Evolutionary conservation across 2,113 vertebrate species (phyloP), one percentile per base, ranked within the genome.

Genomic region (Noctilio leporinus): DNA sequence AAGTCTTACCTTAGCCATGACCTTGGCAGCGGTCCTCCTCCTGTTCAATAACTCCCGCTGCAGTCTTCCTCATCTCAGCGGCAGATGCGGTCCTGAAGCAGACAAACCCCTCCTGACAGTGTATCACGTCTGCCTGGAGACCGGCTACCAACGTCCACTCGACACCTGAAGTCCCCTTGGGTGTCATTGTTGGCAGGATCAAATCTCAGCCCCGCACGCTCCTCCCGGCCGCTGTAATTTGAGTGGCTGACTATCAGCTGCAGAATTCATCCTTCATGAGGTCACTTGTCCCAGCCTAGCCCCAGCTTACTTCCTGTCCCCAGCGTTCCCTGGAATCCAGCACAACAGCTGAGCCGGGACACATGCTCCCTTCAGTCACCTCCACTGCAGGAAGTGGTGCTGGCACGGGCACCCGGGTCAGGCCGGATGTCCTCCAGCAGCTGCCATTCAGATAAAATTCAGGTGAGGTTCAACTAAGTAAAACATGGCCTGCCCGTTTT

Each of bases 111-210:
- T 78, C n/a, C 53, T 65, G 70, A 38, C n/a, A 28, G 26, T 10
- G 51, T 45, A 33, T 55, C 28, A 15, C 53, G 72, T 84, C 87
- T 80, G 57, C 87, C 49, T 51, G 35, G 51, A 72, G 84, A 86
- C 40, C 38, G 75, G 26, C 67, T 62, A 94, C 84, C 81, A 55
- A 47, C 65, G 92, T 94, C 73, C 51, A 53, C 90, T 81, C 62
- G 67, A 93, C 82, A 94, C 80, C 85, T 69, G 84, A 65, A 94
- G 72, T 92, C 62, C 67, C 62, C 92, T 92, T 90, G 95, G 57
- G 94, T 96, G 80, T 93, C 94, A 92, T 85, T 95, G 89, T 78
- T 90, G 76, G 87, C 81, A 69, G 81, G 92, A 95, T 97, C 95
- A 95, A 88, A 82, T 97, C 95, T 95, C 95, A 47, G 57, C 38